phyloP scores from a whole-genome alignment of 2,888 invertebrate genomes.

The Harpalus rufipes region DNA sequence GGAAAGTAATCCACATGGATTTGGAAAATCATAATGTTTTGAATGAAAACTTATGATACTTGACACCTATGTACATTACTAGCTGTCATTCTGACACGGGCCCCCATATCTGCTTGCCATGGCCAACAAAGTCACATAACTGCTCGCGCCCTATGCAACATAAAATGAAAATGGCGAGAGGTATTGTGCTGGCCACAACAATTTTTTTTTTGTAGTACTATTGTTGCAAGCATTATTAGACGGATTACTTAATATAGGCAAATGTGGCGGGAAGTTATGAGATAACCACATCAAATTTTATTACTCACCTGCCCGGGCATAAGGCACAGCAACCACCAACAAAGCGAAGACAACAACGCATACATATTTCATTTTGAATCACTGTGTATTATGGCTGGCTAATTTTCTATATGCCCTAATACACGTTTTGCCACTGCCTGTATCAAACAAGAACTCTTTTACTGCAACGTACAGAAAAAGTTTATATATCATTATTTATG shows the following conservation, averaged over 20 bases:
- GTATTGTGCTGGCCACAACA: too few relatives aligned
- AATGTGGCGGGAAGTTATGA: not conserved
- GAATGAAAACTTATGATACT: too few relatives aligned
- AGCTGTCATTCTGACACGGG: too few relatives aligned
- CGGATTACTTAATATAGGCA: not conserved
- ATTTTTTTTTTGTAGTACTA: too few relatives aligned
- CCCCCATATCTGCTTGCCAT: too few relatives aligned
- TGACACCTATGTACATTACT: too few relatives aligned
- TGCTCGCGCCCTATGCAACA: too few relatives aligned
- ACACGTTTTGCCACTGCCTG: not conserved
- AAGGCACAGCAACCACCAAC: not conserved
- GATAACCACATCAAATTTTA: not conserved
- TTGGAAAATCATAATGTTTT: too few relatives aligned
- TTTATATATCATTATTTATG: slow-evolving; percentile 31
- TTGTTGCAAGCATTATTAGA: too few relatives aligned
- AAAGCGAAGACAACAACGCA: slow-evolving; percentile 42
- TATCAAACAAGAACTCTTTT: not conserved
- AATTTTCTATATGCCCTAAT: not conserved
- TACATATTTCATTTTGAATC: slow-evolving; percentile 45
- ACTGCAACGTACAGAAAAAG: not conserved
- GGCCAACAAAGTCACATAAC: too few relatives aligned
- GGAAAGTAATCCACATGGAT: too few relatives aligned
- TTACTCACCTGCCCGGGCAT: slow-evolving; percentile 9
- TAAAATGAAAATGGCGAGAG: too few relatives aligned
- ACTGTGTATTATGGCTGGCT: not conserved